Conservation (phyloP, 2,797 vertebrate genomes). For the Centroberyx gerrardi region DNA sequence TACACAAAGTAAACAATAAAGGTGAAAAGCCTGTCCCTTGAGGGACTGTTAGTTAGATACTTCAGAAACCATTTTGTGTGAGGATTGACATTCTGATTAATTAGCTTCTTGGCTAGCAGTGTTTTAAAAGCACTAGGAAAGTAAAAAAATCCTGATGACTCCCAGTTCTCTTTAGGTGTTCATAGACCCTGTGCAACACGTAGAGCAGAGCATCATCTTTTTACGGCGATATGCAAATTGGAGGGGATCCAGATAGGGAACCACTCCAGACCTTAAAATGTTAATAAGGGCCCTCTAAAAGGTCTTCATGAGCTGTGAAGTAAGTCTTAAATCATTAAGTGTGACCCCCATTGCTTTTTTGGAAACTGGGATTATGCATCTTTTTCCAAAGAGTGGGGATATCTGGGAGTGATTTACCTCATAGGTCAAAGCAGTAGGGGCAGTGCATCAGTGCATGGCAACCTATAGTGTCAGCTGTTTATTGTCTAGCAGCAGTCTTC, state of each 20-base stretch:
- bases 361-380: slow-evolving; percentile 53
- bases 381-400: slow-evolving; percentile 53
- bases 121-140: slow-evolving; percentile 50
- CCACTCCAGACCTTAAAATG: too few relatives aligned
- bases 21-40: slow-evolving; percentile 14
- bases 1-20: slow-evolving; percentile 36
- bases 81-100: slow-evolving; percentile 57
- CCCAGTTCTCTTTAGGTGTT: slow-evolving; percentile 63
- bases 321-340: slow-evolving; percentile 61
- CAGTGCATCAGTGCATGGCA: slow-evolving; percentile 66
- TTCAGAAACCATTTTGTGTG: slow-evolving; percentile 51
- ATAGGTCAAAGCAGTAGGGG: slow-evolving; percentile 58
- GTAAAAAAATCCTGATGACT: slow-evolving; percentile 70
- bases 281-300: slow-evolving; percentile 1
- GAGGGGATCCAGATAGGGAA: slow-evolving; percentile 21
- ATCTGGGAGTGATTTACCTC: slow-evolving; percentile 61
- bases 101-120: neutral
- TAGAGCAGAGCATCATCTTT: slow-evolving; percentile 37
- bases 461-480: slow-evolving; percentile 83
- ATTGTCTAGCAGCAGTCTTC: slow-evolving; percentile 71
- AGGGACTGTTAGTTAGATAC: slow-evolving; percentile 34
- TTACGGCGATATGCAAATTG: slow-evolving; percentile 68
- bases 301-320: slow-evolving; percentile 52
- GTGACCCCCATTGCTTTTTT: slow-evolving; percentile 56
- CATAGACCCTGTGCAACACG: slow-evolving; percentile 34